Base-by-base conservation (phyloP, 2,888 invertebrate genomes). In the Tortricodes alternella region DNA sequence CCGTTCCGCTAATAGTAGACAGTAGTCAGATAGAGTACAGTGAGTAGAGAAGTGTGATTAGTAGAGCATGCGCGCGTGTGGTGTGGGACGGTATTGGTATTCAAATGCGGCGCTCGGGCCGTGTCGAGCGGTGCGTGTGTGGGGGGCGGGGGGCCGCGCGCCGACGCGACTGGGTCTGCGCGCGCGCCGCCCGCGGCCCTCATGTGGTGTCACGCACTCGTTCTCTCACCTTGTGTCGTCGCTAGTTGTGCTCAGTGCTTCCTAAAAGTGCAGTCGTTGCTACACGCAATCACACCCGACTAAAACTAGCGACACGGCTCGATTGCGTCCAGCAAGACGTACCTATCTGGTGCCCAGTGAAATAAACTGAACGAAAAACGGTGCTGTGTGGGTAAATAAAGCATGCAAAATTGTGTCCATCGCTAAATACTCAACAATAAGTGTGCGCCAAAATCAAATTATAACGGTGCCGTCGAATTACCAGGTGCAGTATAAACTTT, bases 21-120 rank as follows among this genome's bases (percentile, higher is more conserved):
- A 82, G 80, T 80, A 83, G 83, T 85, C 74, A 81, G 80, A 85
- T 68, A 87, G 55, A 55, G 87, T 87, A 84, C 68, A 84, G 87
- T 88, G 87, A 89, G 89, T 90, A 85, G 77, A 85, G 79, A 85
- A 87, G 83, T 83, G 88, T 89, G 89, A 87, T 88, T 88, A 76
- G 80, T 83, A 78, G 71, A 82, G 82, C 89, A 89, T 89, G 90
- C 89, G 89, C 91, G 88, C 87, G 89, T 89, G 89, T 89, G 79
- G 85, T 88, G 90, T 89, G 78, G 83, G 80, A 83, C 81, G 90
- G 93, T 93, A 93, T 93, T 93, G 93, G 93, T 93, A 93, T 93
- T 93, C 93, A 93, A 93, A 93, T 93, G 93, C 93, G 91, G 89
- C 89, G 87, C 85, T 89, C 88, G 89, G 85, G 87, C 85, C 84